Percentiles rank a stretch among this genome's conserved stretches.
Conservation (phyloP, 1,140 invertebrate species). For the Fopius arisanus region DNA sequence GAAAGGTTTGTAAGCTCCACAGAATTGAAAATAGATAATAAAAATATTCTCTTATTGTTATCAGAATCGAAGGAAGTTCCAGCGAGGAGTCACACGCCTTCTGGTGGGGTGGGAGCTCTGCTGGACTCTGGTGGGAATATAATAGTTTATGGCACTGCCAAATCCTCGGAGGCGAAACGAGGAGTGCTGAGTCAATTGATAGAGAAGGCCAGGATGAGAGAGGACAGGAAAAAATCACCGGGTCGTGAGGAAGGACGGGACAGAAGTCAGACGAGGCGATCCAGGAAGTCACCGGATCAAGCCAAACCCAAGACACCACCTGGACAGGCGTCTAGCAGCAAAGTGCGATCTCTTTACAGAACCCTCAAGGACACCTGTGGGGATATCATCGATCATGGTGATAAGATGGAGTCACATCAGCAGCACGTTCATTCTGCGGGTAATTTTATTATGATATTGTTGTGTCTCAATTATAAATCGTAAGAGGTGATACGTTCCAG, state of each 20-base stretch:
- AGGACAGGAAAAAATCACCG: constrained; percentile 66
- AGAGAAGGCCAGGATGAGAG: constrained; percentile 66
- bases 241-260: constrained; percentile 57
- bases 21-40: no score
- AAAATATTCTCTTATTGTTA: no score
- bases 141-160: constrained; percentile 56
- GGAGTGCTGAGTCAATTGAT: constrained; percentile 68
- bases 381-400: constrained; percentile 50
- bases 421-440: constrained; percentile 38
- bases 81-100: constrained; percentile 56
- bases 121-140: constrained; percentile 61
- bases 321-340: constrained; percentile 53
- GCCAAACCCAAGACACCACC: constrained; percentile 64
- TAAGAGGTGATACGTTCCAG: no score
- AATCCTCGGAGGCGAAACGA: constrained; percentile 55
- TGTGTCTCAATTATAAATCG: neutral
- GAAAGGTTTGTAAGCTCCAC: constrained; percentile 49
- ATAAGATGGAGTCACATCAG: constrained; percentile 46
- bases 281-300: constrained; percentile 62
- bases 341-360: constrained; percentile 59
- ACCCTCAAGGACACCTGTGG: constrained; percentile 50
- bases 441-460: constrained; percentile 30
- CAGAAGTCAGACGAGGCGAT: constrained; percentile 54
- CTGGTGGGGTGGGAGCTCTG: constrained; percentile 51
- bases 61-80: constrained; percentile 58